Conservation (phyloP, 2,113 vertebrate species). For the Leuciscus idus region DNA sequence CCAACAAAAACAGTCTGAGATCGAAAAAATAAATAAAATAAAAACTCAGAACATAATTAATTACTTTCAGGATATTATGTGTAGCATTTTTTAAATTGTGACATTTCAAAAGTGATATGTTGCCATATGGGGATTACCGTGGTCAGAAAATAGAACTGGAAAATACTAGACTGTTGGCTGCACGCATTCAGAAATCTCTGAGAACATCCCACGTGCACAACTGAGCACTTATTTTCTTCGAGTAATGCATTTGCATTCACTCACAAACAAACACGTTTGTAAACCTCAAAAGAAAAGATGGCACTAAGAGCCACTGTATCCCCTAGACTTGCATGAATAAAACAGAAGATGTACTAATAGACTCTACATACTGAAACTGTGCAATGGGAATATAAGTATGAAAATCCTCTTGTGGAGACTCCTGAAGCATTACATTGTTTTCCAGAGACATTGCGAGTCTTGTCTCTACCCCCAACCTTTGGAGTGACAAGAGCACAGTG, state of each 20-base stretch:
- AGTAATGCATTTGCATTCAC: neutral
- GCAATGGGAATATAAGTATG: neutral
- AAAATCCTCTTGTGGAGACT: neutral
- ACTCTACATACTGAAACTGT: neutral
- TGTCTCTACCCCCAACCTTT: neutral
- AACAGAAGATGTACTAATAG: neutral
- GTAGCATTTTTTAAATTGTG: too few relatives aligned
- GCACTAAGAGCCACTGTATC: neutral
- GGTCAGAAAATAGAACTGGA: neutral
- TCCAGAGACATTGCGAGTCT: slow-evolving; percentile 8
- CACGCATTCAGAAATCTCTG: neutral
- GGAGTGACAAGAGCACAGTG: neutral
- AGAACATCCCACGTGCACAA: neutral
- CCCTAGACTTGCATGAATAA: slow-evolving; percentile 2
- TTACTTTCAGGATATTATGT: too few relatives aligned
- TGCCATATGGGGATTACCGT: neutral
- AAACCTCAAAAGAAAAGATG: neutral
- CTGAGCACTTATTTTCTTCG: neutral
- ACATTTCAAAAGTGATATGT: neutral
- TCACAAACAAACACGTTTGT: neutral
- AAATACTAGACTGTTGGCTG: too few relatives aligned
- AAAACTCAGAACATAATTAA: too few relatives aligned
- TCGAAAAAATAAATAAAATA: too few relatives aligned
- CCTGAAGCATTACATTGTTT: slow-evolving; percentile 2
- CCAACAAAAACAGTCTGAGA: too few relatives aligned